phyloP scores from a whole-genome alignment of 2,797 vertebrate genomes.

The Anas georgica region DNA sequence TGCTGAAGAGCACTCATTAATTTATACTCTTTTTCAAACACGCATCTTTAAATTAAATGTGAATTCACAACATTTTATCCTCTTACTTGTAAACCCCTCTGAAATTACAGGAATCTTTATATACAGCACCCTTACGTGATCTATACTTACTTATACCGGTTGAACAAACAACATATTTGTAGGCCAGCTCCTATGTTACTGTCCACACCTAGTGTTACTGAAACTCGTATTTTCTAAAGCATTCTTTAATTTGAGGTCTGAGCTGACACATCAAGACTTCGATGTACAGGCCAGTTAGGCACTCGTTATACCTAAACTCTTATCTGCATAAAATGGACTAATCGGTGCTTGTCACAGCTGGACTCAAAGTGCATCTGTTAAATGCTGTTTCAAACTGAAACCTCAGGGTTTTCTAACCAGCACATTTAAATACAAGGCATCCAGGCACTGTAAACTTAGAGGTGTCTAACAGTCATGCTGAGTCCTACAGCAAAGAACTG shows the following conservation, averaged over 20 bases:
- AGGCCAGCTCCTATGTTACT: background rate
- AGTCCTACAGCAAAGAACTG: background rate
- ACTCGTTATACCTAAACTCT: background rate
- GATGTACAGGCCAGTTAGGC: background rate
- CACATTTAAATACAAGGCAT: background rate
- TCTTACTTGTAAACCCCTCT: background rate
- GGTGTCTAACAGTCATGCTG: background rate
- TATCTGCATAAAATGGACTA: background rate
- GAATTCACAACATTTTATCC: background rate
- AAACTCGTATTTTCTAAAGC: background rate
- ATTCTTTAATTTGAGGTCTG: background rate
- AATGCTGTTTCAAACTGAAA: background rate
- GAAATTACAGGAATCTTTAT: background rate
- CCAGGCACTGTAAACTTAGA: background rate
- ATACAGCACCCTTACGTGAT: background rate
- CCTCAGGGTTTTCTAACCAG: background rate
- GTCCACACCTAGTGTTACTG: background rate
- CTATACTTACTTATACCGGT: background rate
- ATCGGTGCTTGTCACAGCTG: background rate
- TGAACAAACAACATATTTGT: fast-evolving
- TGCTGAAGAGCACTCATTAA: background rate
- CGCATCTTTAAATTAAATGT: background rate
- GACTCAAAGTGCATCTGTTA: background rate
- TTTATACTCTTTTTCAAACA: background rate
- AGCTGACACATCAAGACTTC: background rate